phyloP scores from a whole-genome alignment of 2,888 invertebrate species.

The Poecilus cupreus region DNA sequence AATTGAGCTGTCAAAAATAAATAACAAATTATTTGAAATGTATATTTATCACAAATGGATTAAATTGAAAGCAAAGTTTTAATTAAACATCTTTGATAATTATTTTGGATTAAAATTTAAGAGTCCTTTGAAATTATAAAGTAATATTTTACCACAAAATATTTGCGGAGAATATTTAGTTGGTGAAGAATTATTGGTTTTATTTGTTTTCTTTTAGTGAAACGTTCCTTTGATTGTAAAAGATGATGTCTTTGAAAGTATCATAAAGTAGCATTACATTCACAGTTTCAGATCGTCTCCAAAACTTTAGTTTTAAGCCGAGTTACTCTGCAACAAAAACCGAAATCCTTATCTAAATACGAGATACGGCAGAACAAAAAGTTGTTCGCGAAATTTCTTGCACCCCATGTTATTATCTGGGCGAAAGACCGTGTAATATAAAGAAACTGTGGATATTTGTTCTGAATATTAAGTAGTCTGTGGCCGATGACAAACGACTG shows the following conservation, averaged over 20 bases:
- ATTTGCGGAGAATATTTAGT: not conserved
- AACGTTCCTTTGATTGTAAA: not conserved
- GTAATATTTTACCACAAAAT: not conserved
- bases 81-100: not conserved
- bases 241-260: not conserved
- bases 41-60: too few species aligned
- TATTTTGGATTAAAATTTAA: not conserved
- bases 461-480: slow-evolving; percentile 20
- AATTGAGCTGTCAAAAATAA: too few species aligned
- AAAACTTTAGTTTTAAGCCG: not conserved
- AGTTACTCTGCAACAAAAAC: not conserved
- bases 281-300: not conserved
- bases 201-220: not conserved
- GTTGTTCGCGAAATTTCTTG: slow-evolving; percentile 1
- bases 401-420: slow-evolving; percentile 1
- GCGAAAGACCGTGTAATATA: slow-evolving; percentile 14
- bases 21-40: too few species aligned
- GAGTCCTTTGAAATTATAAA: not conserved
- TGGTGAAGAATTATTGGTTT: not conserved
- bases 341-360: slow-evolving; percentile 1
- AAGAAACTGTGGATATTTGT: slow-evolving; percentile 17
- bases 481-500: not conserved
- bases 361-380: slow-evolving; percentile 9
- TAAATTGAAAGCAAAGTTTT: not conserved
- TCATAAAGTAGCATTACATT: slow-evolving; percentile 16